A percentile compares a stretch with the other conserved stretches of the same genome.
These are phyloP conservation scores for Genyomyrus donnyi DNA, from an alignment of 2,113 vertebrate genomes.

Conservation along the genomic window DNA sequence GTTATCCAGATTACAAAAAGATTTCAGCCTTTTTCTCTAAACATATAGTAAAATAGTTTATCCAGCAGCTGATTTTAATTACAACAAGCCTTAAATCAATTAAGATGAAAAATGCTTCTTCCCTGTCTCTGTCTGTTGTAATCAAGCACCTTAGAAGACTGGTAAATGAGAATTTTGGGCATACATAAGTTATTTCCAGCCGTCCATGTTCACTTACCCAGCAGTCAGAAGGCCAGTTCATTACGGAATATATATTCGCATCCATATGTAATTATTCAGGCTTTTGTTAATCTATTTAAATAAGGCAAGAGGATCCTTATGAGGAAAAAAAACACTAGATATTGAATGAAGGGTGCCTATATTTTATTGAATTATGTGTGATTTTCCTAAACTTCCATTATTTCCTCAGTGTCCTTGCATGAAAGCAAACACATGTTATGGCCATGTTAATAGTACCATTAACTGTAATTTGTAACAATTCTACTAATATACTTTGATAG, in stretches of 20 bases:
- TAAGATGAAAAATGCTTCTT: background rate
- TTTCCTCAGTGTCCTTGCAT: background rate
- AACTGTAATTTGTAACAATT: background rate
- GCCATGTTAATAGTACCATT: background rate
- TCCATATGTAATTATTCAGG: background rate
- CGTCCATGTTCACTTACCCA: background rate
- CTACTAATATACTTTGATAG: background rate
- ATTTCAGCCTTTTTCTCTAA: background rate
- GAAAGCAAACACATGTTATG: background rate
- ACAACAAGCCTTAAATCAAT: background rate
- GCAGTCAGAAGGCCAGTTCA: background rate
- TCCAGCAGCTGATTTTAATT: background rate
- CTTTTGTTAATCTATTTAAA: background rate
- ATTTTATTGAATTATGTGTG: background rate
- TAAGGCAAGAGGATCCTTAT: background rate
- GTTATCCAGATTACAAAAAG: background rate
- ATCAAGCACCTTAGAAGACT: background rate
- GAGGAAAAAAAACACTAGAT: background rate
- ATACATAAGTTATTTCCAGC: background rate
- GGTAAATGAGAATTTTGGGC: background rate
- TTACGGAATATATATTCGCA: background rate
- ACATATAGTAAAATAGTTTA: background rate
- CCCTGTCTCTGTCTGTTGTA: background rate
- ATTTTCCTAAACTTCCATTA: background rate
- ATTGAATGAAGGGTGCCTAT: background rate